Evolutionary conservation across 2,113 vertebrate genomes (phyloP).

Genomic region (Crypturellus undulatus): DNA sequence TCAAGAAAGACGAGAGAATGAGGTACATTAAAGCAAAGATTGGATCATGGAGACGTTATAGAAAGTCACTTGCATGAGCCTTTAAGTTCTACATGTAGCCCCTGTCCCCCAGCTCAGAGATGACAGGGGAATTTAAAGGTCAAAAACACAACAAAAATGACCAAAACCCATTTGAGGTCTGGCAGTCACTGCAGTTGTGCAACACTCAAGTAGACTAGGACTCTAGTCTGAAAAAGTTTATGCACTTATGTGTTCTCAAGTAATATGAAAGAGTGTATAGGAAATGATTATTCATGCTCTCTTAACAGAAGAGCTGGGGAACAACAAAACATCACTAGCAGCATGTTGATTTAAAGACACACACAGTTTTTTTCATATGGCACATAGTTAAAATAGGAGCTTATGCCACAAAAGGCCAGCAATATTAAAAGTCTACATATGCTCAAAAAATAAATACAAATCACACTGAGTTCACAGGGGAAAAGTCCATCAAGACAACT

Average conservation of each 20-base stretch:
- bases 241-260: not conserved
- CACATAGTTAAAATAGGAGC: not conserved
- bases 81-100: not conserved
- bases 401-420: not conserved
- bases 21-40: not conserved
- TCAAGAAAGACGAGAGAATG: not conserved
- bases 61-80: not conserved
- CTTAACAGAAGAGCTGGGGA: not conserved
- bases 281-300: not conserved
- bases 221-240: not conserved
- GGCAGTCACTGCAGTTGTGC: not conserved
- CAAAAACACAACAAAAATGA: not conserved
- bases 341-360: not conserved
- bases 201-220: not conserved
- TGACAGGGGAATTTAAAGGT: not conserved
- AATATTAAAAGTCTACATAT: not conserved
- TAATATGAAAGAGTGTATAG: accelerated
- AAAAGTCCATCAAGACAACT: not conserved
- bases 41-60: not conserved
- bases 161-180: not conserved
- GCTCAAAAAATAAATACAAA: not conserved
- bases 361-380: not conserved
- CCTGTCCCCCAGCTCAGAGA: not conserved
- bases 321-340: not conserved
- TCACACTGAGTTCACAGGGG: not conserved